Base-by-base conservation (phyloP, 2,888 invertebrate species). In the Crepidodera aurea region DNA sequence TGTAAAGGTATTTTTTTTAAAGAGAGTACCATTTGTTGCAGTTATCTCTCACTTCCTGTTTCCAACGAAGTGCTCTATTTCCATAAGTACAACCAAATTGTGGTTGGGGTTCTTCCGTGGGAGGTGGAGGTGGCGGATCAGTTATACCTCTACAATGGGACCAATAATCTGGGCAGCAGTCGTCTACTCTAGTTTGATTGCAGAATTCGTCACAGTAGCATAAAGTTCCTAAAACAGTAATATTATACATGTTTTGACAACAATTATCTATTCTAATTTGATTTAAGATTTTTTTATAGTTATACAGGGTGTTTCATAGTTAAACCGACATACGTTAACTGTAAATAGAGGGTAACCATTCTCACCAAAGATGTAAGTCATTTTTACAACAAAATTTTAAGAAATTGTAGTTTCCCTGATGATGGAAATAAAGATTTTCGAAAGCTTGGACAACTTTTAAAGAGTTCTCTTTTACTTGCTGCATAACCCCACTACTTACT, bases 201-300 rank as follows among this genome's bases (percentile, higher is more conserved):
- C 97, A 97, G 82, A 96, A 97, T 69, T 91, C 86, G 80, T 98
- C 98, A 80, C 98, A 98, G 81, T 98, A 98, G 81, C 98, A 98
- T 10, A 91, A 79, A 0, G 95, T 94, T 64, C 87, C 94, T 90
- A 16, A 42, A 55, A 54, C 12, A 16, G n/a, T n/a, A n/a, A n/a
- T n/a, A n/a, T n/a, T n/a, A n/a, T n/a, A n/a, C n/a, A n/a, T n/a
- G n/a, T 22, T 46, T 18, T 29, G 7, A 13, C 32, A 27, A n/a
- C 12, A 19, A 42, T 5, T 25, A 1, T 10, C 7, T 32, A 29
- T 7, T n/a, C n/a, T 3, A 12, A 12, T 34, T 16, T 34, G n/a
- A 4, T 8, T 5, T 16, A 19, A 10, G 16, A 1, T 12, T 53
- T 8, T n/a, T n/a, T n/a, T n/a, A n/a, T n/a, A n/a, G n/a, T n/a